Base-by-base conservation (phyloP, 2,113 vertebrate genomes). In the Antigone vipio region DNA sequence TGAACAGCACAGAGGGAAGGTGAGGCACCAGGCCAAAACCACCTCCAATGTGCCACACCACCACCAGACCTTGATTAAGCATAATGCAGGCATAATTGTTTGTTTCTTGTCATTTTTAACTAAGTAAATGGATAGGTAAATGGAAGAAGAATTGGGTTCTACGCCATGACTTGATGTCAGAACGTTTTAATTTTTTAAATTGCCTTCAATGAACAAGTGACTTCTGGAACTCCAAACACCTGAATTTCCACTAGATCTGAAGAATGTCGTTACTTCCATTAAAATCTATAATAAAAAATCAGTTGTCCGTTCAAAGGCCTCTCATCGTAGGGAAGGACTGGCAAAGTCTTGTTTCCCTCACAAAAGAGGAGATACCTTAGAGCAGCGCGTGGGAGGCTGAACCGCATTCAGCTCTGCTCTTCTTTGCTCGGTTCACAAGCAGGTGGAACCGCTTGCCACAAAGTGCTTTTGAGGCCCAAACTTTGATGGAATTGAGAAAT, bases 371-470 rank as follows among this genome's bases (percentile, higher is more conserved):
- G 58, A 22, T 19, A 29, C 40, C 9, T 3, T 3, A 63, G 8
- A 81, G 32, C 49, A 32, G 2, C 0, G 1, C 0, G 0, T 29
- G 12, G 38, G 66, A 67, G 38, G 27, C 45, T 47, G 60, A 44
- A 20, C n/a, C 6, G 1, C 1, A 0, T 35, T 24, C 42, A 19
- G 3, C 24, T 26, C 50, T 53, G 72, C 60, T 67, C 23, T 20
- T 27, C 45, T 34, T 60, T 59, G 9, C 15, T n/a, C 0, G 0
- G 8, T 19, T 55, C 32, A 38, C 0, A 1, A 42, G n/a, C 69
- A 50, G 64, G 60, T 82, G 38, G 29, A 85, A 52, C 35, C 20
- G 4, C 67, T 88, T 10, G 0, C 60, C 38, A 19, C 26, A 14
- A 56, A 47, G 78, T 6, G 5, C 9, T 24, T 15, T 4, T 18